Percentiles rank a stretch among this genome's conserved stretches.
Conservation (phyloP, 2,113 vertebrate genomes). For the Macquaria australasica region DNA sequence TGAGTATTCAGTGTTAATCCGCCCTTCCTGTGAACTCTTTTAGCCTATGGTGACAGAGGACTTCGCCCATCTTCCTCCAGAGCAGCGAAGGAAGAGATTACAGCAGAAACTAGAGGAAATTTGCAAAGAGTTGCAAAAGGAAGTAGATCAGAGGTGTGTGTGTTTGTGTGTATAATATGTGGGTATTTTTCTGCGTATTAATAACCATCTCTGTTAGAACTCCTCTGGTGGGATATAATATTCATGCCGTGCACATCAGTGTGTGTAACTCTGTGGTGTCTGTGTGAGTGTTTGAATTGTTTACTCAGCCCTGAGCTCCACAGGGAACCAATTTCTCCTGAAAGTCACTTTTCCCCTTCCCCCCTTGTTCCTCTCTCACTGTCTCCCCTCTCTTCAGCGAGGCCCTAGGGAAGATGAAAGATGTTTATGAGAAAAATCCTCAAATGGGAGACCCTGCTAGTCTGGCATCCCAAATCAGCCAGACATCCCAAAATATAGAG, state of each 20-base stretch:
- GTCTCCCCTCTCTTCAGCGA: slow-evolving; percentile 80
- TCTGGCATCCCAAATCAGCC: slow-evolving; percentile 88
- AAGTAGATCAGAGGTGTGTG: slow-evolving; percentile 96
- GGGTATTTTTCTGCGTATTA: slow-evolving; percentile 27
- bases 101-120: slow-evolving; percentile 97
- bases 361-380: slow-evolving; percentile 18
- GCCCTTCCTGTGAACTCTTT: slow-evolving; percentile 43
- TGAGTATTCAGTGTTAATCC: slow-evolving; percentile 20
- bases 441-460: slow-evolving; percentile 93
- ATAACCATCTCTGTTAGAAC: slow-evolving; percentile 59
- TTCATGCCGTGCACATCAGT: slow-evolving; percentile 72
- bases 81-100: slow-evolving; percentile 96
- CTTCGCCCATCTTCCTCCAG: slow-evolving; percentile 96
- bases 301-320: slow-evolving; percentile 65
- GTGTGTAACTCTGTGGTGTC: slow-evolving; percentile 37
- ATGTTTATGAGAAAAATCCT: slow-evolving; percentile 93
- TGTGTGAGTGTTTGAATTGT: slow-evolving; percentile 53
- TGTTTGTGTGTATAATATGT: slow-evolving; percentile 22
- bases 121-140: slow-evolving; percentile 95
- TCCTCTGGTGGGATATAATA: slow-evolving; percentile 45
- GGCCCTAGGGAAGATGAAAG: slow-evolving; percentile 94
- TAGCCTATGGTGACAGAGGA: slow-evolving; percentile 89
- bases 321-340: slow-evolving; percentile 50
- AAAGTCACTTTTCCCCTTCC: slow-evolving; percentile 46
- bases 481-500: slow-evolving; percentile 90